These are phyloP conservation scores for Leptarthrus brevirostris DNA, from an alignment of 2,888 invertebrate species.

Conservation along the genomic window DNA sequence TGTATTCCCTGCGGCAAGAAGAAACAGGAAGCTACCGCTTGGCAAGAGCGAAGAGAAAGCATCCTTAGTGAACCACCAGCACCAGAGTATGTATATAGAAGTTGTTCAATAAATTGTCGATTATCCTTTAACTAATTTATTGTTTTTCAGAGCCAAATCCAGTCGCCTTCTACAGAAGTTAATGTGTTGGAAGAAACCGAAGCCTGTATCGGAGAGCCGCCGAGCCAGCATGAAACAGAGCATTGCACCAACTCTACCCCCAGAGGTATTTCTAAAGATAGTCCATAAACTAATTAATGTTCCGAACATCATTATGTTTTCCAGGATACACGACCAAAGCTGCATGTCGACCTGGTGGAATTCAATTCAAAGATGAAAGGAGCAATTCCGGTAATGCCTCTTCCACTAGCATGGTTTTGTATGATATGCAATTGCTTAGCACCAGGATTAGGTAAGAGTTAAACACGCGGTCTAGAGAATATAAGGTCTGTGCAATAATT, in stretches of 20 bases:
- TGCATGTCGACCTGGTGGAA: conserved; percentile 82
- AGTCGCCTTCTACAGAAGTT: conserved; percentile 60
- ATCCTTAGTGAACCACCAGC: conserved; percentile 69
- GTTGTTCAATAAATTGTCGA: not conserved
- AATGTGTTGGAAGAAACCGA: conserved; percentile 68
- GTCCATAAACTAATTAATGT: not conserved
- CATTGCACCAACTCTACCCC: conserved; percentile 73
- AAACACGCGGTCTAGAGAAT: not conserved
- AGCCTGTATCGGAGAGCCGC: conserved; percentile 67
- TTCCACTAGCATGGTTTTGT: conserved; percentile 88
- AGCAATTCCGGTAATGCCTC: conserved; percentile 91
- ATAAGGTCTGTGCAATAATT: not conserved
- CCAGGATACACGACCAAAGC: conserved; percentile 80
- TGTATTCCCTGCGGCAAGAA: conserved; percentile 65
- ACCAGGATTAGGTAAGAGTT: conserved; percentile 79
- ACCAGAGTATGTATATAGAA: conserved; percentile 56
- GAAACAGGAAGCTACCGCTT: conserved; percentile 58
- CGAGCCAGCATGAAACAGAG: conserved; percentile 76
- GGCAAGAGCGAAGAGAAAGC: conserved; percentile 71
- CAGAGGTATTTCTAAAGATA: conserved; percentile 68
- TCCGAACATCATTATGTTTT: conserved; percentile 51
- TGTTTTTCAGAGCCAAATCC: conserved; percentile 2
- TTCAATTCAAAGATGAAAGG: conserved; percentile 89
- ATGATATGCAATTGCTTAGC: conserved; percentile 82
- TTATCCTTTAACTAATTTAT: not conserved